Evolutionary conservation across 2,888 invertebrate genomes (phyloP).

Genomic region (Philaethria dido): DNA sequence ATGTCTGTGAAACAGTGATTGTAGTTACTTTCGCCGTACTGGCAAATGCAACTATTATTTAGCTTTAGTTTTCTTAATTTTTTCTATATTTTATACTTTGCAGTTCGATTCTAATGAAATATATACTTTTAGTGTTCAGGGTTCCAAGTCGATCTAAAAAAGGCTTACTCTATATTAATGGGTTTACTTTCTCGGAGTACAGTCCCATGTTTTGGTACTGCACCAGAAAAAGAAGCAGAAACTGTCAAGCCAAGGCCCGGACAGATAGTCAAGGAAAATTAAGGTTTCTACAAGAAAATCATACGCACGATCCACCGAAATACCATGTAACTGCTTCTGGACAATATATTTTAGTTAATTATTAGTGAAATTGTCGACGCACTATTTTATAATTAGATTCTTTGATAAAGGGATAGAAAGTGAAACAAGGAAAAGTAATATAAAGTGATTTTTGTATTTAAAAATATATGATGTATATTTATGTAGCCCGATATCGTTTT

Average conservation of each 20-base stretch:
- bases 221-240: conserved; percentile 54
- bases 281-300: conserved; percentile 48
- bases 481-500: background rate
- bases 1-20: too few species aligned
- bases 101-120: conserved; percentile 27
- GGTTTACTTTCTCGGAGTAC: conserved; percentile 60
- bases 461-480: too few species aligned
- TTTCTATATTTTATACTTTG: background rate
- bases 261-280: conserved; percentile 49
- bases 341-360: conserved; percentile 19
- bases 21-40: too few species aligned
- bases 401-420: too few species aligned
- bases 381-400: too few species aligned
- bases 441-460: too few species aligned
- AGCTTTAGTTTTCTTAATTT: too few species aligned
- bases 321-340: conserved; percentile 52
- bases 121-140: conserved; percentile 47
- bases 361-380: background rate
- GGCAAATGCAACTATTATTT: too few species aligned
- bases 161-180: conserved; percentile 60
- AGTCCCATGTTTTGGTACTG: conserved; percentile 61
- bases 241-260: conserved; percentile 54
- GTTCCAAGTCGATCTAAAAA: conserved; percentile 54
- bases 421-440: too few species aligned
- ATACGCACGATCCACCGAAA: conserved; percentile 55